phyloP scores from a whole-genome alignment of 2,797 vertebrate species.

The Ceyx erithaca region DNA sequence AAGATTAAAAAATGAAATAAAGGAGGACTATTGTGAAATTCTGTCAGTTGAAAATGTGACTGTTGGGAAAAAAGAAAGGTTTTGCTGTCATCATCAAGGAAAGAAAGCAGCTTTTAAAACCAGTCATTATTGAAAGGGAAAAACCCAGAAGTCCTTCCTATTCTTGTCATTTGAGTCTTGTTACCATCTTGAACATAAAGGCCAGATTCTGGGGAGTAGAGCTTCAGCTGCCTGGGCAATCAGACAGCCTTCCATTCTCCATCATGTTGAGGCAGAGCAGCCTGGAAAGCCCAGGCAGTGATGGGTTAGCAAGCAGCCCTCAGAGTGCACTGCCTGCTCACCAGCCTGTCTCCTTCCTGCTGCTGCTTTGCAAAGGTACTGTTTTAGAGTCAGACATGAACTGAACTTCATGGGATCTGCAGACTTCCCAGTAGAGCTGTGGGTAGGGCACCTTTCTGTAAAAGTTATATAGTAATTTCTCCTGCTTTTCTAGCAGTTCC shows the following conservation, averaged over 20 bases:
- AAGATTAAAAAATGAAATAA: neutral
- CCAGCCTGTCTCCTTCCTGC: constrained; percentile 7
- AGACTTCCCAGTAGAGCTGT: neutral
- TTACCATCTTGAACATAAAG: neutral
- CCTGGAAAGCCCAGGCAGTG: neutral
- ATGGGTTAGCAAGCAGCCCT: constrained; percentile 5
- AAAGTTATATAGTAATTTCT: neutral
- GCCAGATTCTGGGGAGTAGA: neutral
- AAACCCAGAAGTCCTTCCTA: neutral
- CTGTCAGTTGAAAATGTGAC: neutral
- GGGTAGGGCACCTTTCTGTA: neutral
- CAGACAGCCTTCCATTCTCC: neutral
- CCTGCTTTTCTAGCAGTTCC: neutral
- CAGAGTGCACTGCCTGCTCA: neutral
- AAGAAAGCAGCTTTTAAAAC: neutral
- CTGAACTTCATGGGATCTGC: neutral
- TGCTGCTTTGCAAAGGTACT: constrained; percentile 22
- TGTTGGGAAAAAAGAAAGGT: neutral
- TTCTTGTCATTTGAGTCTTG: neutral
- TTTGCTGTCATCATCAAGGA: neutral
- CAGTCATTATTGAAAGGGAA: neutral
- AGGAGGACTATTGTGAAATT: neutral
- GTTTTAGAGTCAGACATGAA: constrained; percentile 1
- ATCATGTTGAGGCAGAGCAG: neutral
- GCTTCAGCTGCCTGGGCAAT: neutral